These are phyloP conservation scores for Pantala flavescens DNA, from an alignment of 1,140 invertebrate genomes.

Conservation along the genomic window DNA sequence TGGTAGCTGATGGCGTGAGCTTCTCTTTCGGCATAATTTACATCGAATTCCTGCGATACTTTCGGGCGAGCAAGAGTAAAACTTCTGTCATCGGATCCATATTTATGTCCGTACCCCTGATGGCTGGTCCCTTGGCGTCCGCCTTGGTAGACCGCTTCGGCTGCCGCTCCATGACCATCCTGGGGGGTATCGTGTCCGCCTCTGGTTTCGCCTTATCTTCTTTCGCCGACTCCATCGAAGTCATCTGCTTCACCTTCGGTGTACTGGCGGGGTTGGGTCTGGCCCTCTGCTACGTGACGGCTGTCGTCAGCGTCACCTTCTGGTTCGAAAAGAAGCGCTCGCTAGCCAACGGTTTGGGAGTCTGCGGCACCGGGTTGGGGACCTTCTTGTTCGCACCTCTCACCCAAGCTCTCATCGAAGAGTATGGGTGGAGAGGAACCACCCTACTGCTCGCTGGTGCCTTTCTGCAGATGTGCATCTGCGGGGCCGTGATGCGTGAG, in stretches of 20 bases:
- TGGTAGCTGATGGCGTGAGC: constrained; percentile 91
- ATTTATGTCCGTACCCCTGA: constrained; percentile 76
- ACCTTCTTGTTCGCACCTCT: constrained; percentile 78
- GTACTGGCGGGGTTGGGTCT: constrained; percentile 75
- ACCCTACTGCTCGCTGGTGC: constrained; percentile 70
- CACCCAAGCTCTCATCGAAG: constrained; percentile 58
- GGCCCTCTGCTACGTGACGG: constrained; percentile 78
- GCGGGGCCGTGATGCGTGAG: constrained; percentile 77
- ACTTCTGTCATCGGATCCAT: constrained; percentile 82
- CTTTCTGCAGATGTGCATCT: constrained; percentile 79
- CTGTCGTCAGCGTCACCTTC: constrained; percentile 85
- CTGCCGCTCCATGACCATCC: constrained; percentile 69
- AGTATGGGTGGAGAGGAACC: constrained; percentile 80
- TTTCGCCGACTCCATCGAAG: constrained; percentile 55
- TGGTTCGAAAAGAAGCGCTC: constrained; percentile 92
- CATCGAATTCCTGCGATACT: constrained; percentile 76
- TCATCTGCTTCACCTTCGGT: constrained; percentile 78
- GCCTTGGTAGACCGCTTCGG: constrained; percentile 80
- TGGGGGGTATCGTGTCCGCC: constrained; percentile 63
- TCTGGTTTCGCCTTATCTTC: constrained; percentile 71
- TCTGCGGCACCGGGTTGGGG: constrained; percentile 78
- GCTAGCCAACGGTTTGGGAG: constrained; percentile 83
- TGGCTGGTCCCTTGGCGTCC: constrained; percentile 77
- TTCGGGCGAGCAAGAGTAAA: constrained; percentile 64
- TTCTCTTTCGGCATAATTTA: constrained; percentile 88